phyloP scores from a whole-genome alignment of 64 coral and sea anemone species.

The Stichodactyla helianthus region DNA sequence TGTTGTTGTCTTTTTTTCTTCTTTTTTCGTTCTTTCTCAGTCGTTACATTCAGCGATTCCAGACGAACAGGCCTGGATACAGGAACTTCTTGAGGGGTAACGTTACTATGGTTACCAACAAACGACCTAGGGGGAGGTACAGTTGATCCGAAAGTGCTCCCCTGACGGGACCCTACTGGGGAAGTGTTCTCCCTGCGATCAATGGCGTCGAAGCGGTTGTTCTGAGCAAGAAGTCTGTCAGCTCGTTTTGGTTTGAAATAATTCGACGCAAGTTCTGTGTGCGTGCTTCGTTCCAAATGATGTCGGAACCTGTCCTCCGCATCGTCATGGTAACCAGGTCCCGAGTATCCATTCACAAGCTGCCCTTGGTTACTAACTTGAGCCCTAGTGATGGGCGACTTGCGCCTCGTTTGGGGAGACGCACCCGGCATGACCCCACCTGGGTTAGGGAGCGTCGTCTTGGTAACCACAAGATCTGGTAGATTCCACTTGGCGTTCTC shows the following conservation, averaged over 20 bases:
- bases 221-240: conserved; percentile 69
- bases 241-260: conserved; percentile 98
- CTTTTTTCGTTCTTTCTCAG: conserved; percentile 48
- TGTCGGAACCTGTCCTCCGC: conserved; percentile 71
- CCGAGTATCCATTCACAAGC: conserved; percentile 62
- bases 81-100: not conserved
- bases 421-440: conserved; percentile 69
- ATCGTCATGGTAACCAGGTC: conserved; percentile 48
- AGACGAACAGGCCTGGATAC: conserved; percentile 42
- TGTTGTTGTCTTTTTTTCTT: conserved; percentile 35
- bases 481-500: conserved; percentile 68
- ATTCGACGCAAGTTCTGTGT: conserved; percentile 58
- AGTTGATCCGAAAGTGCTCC: not conserved
- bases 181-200: conserved; percentile 34
- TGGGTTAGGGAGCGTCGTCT: conserved; percentile 76
- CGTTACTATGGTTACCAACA: conserved; percentile 17
- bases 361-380: conserved; percentile 74
- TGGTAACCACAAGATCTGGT: conserved; percentile 72
- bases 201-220: conserved; percentile 38
- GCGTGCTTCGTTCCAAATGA: conserved; percentile 63
- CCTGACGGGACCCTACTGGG: conserved; percentile 31
- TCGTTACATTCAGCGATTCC: conserved; percentile 46
- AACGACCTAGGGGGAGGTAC: conserved; percentile 8
- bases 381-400: conserved; percentile 57
- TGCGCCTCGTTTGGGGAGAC: conserved; percentile 4